Evolutionary conservation across 2,888 invertebrate genomes (phyloP), one percentile per base, ranked within the genome.

Genomic region (Diloba caeruleocephala): DNA sequence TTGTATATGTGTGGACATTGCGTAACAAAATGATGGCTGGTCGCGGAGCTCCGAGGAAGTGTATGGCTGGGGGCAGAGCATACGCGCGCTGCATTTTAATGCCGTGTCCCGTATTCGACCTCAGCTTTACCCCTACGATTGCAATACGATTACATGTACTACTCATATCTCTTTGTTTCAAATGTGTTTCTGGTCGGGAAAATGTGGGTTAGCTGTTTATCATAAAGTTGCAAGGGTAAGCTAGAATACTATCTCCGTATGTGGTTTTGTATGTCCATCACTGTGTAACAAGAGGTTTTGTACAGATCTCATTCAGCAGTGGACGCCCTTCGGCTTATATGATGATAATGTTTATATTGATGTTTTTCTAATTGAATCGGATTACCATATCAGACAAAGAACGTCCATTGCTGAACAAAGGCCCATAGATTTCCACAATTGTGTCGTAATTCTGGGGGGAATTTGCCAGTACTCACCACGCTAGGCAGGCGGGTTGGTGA

Each of bases 41-140:
- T 39, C 63, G 60, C 51, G 49, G 55, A 50, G 57, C 65, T 32
- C 12, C 36, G 57, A 71, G 77, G 79, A 75, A 76, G 70, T 61
- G 67, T 63, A 60, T 60, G 63, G 74, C 51, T 57, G 66, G 70
- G 73, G 71, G 74, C 65, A 67, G 75, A 62, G 55, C 69, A 69
- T 59, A 81, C 86, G 84, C 78, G 82, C 67, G 70, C 74, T 79
- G 87, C 85, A 87, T 87, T 75, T 76, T 86, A 87, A 88, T 87
- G 74, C 63, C 52, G 50, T 69, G 74, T 66, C 76, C 80, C 74
- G 75, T 72, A 78, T 39, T 46, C 70, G 68, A 69, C 67, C 72
- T 74, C 57, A 38, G 67, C 52, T 41, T 39, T 33, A 37, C 61
- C 66, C 43, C 60, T 69, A 71, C 65, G 48, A 62, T 53, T 60